These are phyloP conservation scores for Xiphias gladius DNA, from an alignment of 2,113 vertebrate genomes.

Conservation along the genomic window DNA sequence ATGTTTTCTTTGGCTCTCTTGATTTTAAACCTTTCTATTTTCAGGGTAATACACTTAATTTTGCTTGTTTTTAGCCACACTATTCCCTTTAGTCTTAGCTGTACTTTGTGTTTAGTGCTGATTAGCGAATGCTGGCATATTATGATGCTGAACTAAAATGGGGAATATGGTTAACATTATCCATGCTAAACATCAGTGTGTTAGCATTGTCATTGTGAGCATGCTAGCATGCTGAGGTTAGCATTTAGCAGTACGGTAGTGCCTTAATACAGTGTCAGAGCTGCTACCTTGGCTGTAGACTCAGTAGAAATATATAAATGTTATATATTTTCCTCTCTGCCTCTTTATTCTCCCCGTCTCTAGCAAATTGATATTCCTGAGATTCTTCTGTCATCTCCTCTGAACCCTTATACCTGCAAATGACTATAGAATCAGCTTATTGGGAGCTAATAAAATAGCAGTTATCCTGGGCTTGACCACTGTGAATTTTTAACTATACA, in stretches of 20 bases:
- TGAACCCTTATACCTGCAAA: conserved; percentile 30
- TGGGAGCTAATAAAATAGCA: not conserved
- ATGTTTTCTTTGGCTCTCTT: not conserved
- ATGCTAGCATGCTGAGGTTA: not conserved
- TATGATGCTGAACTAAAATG: not conserved
- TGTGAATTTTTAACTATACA: not conserved
- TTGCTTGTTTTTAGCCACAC: not conserved
- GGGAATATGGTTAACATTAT: too few relatives aligned
- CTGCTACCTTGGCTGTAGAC: too few relatives aligned
- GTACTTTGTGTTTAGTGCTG: not conserved
- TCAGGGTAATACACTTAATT: not conserved
- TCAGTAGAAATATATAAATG: too few relatives aligned
- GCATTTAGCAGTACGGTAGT: not conserved
- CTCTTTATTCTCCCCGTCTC: not conserved
- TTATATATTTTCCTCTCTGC: too few relatives aligned
- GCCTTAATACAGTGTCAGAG: too few relatives aligned
- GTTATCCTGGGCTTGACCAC: not conserved
- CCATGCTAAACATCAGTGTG: not conserved
- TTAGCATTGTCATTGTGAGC: not conserved
- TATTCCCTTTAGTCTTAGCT: not conserved
- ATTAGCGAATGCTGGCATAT: not conserved
- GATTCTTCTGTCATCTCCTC: conserved; percentile 15
- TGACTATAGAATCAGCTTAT: not conserved
- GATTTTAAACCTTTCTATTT: not conserved
- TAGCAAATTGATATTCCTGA: not conserved